Conservation (phyloP, 1,140 invertebrate genomes). For the Drosophila simulans region DNA sequence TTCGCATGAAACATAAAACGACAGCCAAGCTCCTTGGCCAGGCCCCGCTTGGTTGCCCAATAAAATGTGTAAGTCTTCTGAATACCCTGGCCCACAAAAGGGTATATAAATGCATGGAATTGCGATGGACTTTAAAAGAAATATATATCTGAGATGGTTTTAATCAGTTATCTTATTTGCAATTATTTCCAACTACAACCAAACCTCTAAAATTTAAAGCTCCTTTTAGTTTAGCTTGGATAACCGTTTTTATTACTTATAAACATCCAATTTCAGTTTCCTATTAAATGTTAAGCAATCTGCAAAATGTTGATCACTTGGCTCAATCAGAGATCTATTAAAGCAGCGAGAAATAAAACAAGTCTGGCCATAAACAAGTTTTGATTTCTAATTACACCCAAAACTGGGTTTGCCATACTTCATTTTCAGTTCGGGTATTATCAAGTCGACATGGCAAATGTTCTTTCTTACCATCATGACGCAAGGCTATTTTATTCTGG, state of each 20-base stretch:
- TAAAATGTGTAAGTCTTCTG: constrained; percentile 32
- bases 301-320: constrained; percentile 19
- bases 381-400: constrained; percentile 14
- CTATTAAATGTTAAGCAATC: constrained; percentile 17
- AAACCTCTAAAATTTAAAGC: too few species aligned
- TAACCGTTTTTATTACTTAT: constrained; percentile 21
- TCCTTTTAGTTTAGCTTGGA: background rate
- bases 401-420: background rate
- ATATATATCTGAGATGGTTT: background rate
- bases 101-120: constrained; percentile 1
- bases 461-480: constrained; percentile 54
- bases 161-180: background rate
- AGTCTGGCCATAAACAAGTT: constrained; percentile 23
- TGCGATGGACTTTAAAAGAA: background rate
- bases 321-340: constrained; percentile 24
- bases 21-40: constrained; percentile 26
- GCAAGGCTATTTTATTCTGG: constrained; percentile 5
- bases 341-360: constrained; percentile 4
- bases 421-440: background rate
- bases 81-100: constrained; percentile 8
- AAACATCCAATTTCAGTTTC: constrained; percentile 29
- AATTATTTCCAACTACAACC: too few species aligned
- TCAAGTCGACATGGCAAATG: background rate
- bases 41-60: constrained; percentile 63
- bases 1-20: constrained; percentile 67